phyloP scores from a whole-genome alignment of 2,888 invertebrate genomes.

The Ornithoptera priamus region DNA sequence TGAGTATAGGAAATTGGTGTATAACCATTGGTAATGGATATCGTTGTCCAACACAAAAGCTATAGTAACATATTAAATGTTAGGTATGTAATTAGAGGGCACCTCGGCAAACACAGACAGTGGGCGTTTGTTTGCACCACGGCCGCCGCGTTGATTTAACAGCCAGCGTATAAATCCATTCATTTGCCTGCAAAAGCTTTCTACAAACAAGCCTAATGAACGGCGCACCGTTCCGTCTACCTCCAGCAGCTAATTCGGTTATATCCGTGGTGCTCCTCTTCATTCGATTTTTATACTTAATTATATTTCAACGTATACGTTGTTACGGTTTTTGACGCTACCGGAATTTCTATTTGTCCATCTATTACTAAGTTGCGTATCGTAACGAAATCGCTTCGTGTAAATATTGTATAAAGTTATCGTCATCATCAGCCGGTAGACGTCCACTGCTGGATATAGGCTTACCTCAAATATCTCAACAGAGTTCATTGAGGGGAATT shows the following conservation, averaged over 20 bases:
- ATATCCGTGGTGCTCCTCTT: constrained; percentile 51
- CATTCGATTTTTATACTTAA: constrained; percentile 43
- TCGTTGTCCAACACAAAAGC: background rate
- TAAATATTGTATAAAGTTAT: background rate
- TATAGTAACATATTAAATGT: constrained; percentile 3
- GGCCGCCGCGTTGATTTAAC: constrained; percentile 54
- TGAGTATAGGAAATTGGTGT: no score
- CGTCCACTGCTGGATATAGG: no score
- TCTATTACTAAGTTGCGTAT: constrained; percentile 1
- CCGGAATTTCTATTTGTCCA: constrained; percentile 12
- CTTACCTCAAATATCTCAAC: no score
- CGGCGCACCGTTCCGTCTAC: constrained; percentile 40
- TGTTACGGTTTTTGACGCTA: constrained; percentile 15
- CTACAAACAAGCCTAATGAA: constrained; percentile 69
- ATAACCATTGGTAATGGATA: no score
- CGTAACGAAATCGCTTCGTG: background rate
- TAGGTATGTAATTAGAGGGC: constrained; percentile 37
- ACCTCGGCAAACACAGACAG: constrained; percentile 51
- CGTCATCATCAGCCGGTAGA: no score
- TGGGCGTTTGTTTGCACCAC: constrained; percentile 40
- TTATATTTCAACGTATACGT: constrained; percentile 22
- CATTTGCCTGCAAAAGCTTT: constrained; percentile 54
- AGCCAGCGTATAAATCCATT: constrained; percentile 58
- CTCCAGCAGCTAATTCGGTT: constrained; percentile 55
- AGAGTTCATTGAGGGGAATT: no score